These are phyloP conservation scores for Sebastiscus albofasciatus DNA, from an alignment of 2,797 vertebrate genomes.

Conservation along the genomic window DNA sequence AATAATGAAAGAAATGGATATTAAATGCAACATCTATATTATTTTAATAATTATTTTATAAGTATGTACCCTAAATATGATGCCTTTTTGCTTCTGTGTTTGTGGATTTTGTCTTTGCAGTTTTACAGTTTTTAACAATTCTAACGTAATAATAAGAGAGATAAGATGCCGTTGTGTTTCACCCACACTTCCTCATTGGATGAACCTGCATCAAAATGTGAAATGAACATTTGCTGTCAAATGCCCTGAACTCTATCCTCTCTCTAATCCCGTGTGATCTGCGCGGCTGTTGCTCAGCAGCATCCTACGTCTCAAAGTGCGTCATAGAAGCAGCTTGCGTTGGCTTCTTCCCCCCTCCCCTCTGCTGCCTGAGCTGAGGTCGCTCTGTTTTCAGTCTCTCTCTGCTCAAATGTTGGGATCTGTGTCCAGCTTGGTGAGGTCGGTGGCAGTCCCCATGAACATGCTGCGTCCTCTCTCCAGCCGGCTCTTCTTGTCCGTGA, in stretches of 20 bases:
- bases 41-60: not conserved
- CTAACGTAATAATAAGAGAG: not conserved
- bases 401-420: slow-evolving; percentile 63
- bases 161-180: not conserved
- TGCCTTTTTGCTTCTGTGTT: not conserved
- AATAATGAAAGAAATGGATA: not conserved
- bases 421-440: slow-evolving; percentile 72
- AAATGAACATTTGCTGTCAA: slow-evolving; percentile 10
- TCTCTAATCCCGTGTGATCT: slow-evolving; percentile 58
- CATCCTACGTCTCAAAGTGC: slow-evolving; percentile 57
- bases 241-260: slow-evolving; percentile 35
- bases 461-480: slow-evolving; percentile 81
- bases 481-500: slow-evolving; percentile 88
- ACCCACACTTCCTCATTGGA: not conserved
- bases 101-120: not conserved
- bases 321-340: slow-evolving; percentile 67
- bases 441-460: slow-evolving; percentile 70
- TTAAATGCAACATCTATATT: not conserved
- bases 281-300: slow-evolving; percentile 32
- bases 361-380: not conserved
- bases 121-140: not conserved
- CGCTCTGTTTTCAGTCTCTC: not conserved
- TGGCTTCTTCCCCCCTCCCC: slow-evolving; percentile 1
- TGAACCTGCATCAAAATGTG: not conserved
- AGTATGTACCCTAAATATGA: not conserved